Evolutionary conservation across 2,113 vertebrate species (phyloP), one percentile per base, ranked within the genome.

Genomic region (Nanorana parkeri): DNA sequence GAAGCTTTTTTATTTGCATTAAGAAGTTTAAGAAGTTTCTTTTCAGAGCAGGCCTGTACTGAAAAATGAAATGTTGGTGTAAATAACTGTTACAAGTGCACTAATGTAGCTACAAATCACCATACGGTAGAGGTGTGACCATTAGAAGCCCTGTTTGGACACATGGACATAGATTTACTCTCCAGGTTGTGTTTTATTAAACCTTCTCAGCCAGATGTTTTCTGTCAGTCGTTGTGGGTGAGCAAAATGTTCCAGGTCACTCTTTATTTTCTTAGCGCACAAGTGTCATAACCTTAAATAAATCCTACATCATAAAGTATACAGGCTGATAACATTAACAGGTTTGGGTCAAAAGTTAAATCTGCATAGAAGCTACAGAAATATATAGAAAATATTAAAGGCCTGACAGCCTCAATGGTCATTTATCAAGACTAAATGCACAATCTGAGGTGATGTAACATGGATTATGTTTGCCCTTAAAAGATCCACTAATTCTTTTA

Each of bases 321-420:
- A 61, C 20, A 5, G 28, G 36, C 29, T 60, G 32, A 36, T 41
- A 75, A 61, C 72, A 60, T 60, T 75, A 75, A 75, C 55, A 61
- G 72, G 55, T 75, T 61, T 23, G 20, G 72, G 72, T 75, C 15
- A 75, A 61, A 75, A 24, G 55, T 61, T 60, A 60, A 51, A 72
- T 54, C 20, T 58, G 71, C n/a, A 20, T n/a, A 3, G 41, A 15
- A 29, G 11, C 26, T 74, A 13, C 28, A 36, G 20, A 74, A 74
- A 74, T 8, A 17, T 74, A 55, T 60, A 23, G 28, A 36, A 55
- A 56, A 29, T 20, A 32, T 32, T 21, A 21, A 17, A 55, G 17
- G 10, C 19, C 47, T 17, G 68, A 72, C 15, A 2, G 3, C 3
- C 16, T 32, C 54, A 32, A 17, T 10, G 19, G 74, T 17, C 32